Evolutionary conservation across 2,888 invertebrate species (phyloP), one percentile per base, ranked within the genome.

Genomic region (Eupithecia inturbata): DNA sequence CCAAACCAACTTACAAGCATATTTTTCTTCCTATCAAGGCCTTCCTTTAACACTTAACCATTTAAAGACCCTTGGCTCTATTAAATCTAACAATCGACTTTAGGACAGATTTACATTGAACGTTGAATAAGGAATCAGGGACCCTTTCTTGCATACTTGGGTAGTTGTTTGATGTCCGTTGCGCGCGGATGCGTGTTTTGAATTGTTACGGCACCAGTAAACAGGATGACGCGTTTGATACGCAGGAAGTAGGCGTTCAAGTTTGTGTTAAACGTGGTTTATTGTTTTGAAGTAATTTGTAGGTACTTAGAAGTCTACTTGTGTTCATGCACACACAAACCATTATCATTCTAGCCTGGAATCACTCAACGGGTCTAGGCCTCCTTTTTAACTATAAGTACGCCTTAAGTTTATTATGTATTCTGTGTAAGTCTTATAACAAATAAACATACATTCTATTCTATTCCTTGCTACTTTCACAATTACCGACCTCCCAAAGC

Each of bases 161-260:
- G 12, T 26, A 26, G 70, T 66, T 66, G 66, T 76, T 73, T 76
- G 73, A 73, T 57, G 57, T 57, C 71, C n/a, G 68, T 67, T 49
- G 53, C 68, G 66, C 41, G 31, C 68, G 45, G 41, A 62, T 63
- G 57, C 76, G 73, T 76, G 76, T 49, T 68, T 66, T 33, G 76
- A 76, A 76, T 76, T 49, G 68, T 62, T 64, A 64, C 33, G 64
- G 12, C 28, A 22, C 16, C 53, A 53, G 68, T 66, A 41, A 26
- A 68, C 72, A 73, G 76, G 76, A 76, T 70, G 71, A 66, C 28
- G 45, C 31, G 53, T 72, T 31, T 66, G 41, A 63, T 57, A 68
- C 68, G 41, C 72, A 64, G 75, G 75, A 73, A 66, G 66, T 66
- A 26, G 57, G 26, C 57, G 26, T 57, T 62, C 12, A 62, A 62